Conservation (phyloP, 2,888 invertebrate species). For the Alloscopus bannaensis region DNA sequence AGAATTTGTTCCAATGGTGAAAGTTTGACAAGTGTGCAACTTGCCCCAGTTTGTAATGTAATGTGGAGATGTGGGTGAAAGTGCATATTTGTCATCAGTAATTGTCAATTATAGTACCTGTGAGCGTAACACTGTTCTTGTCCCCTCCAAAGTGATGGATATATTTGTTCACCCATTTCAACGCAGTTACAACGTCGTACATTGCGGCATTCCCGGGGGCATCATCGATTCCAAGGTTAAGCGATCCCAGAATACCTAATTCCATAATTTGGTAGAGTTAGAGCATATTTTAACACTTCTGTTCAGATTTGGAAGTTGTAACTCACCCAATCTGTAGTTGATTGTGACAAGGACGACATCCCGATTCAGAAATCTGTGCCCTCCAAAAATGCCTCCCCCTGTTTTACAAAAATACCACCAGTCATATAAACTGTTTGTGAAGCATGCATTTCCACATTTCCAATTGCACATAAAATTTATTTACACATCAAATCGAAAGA, state of each 20-base stretch:
- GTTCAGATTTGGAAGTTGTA: background rate
- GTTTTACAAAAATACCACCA: too few relatives aligned
- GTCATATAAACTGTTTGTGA: too few relatives aligned
- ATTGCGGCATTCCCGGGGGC: constrained; percentile 62
- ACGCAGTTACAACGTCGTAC: constrained; percentile 63
- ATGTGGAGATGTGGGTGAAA: too few relatives aligned
- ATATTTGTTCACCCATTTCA: constrained; percentile 65
- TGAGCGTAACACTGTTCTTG: constrained; percentile 28
- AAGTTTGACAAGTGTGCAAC: constrained; percentile 14
- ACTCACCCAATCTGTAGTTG: constrained; percentile 58
- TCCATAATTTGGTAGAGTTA: too few relatives aligned
- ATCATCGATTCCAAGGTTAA: constrained; percentile 64
- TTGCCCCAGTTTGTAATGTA: too few relatives aligned
- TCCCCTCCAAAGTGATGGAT: constrained; percentile 59
- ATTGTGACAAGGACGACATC: constrained; percentile 62
- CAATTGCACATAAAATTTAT: too few relatives aligned
- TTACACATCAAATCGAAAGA: constrained; percentile 29
- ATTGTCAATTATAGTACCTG: constrained; percentile 30
- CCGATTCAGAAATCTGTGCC: constrained; percentile 53
- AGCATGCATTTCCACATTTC: too few relatives aligned
- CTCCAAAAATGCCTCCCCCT: constrained; percentile 61
- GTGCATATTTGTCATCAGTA: background rate
- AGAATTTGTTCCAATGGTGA: too few relatives aligned
- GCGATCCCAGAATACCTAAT: constrained; percentile 35
- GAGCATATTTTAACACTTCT: too few relatives aligned